phyloP scores from a whole-genome alignment of 2,797 vertebrate species.

The Sciurus vulgaris region DNA sequence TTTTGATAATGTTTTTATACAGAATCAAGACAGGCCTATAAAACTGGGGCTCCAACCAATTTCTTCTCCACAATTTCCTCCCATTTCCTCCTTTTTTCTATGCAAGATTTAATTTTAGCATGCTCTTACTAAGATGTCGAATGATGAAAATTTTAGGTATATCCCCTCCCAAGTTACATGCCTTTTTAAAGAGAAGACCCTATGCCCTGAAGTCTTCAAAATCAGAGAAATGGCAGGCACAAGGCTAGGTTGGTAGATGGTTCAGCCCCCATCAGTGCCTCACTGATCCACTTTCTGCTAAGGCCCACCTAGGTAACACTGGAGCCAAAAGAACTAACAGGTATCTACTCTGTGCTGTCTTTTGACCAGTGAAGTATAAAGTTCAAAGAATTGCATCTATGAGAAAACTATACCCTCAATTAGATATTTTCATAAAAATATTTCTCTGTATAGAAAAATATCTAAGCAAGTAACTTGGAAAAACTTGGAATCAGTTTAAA shows the following conservation, averaged over 20 bases:
- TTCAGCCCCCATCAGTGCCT: too few relatives aligned
- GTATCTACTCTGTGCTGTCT: background rate
- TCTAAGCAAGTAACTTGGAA: constrained; percentile 29
- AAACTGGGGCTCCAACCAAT: background rate
- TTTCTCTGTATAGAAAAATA: constrained; percentile 36
- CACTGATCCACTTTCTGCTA: background rate
- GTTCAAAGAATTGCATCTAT: background rate
- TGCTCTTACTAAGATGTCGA: constrained; percentile 24
- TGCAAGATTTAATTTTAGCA: constrained; percentile 5
- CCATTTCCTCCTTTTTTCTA: background rate
- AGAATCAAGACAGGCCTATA: background rate
- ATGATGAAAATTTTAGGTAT: background rate
- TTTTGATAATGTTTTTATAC: constrained; percentile 4
- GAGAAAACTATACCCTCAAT: constrained; percentile 21
- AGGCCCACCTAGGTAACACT: background rate
- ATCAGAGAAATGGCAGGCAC: background rate
- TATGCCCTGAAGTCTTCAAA: background rate
- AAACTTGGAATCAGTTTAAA: background rate
- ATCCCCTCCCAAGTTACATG: background rate
- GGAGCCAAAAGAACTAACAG: background rate
- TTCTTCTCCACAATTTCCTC: background rate
- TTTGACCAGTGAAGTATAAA: background rate
- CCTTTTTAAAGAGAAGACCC: constrained; percentile 12
- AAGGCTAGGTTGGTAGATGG: too few relatives aligned
- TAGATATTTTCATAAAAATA: constrained; percentile 38